Conservation (phyloP, 2,888 invertebrate genomes). For the Archaeoteleia sp. region DNA sequence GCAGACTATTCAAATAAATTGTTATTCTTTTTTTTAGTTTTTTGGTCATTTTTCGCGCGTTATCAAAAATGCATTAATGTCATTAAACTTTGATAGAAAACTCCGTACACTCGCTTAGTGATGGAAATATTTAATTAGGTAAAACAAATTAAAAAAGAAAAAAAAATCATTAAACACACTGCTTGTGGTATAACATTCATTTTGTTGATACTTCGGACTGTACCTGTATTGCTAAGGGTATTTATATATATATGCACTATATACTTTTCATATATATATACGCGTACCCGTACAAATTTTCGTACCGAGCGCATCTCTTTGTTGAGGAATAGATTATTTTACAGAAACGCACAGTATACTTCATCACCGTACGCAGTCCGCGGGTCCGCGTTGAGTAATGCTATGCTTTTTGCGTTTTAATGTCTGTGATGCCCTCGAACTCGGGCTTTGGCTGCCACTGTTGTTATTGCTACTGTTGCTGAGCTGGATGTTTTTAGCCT, state of each 20-base stretch:
- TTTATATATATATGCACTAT: conserved; percentile 33
- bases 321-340: conserved; percentile 30
- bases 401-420: conserved; percentile 71
- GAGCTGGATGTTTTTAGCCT: conserved; percentile 58
- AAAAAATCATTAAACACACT: conserved; percentile 36
- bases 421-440: conserved; percentile 62
- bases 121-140: too few species aligned
- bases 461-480: conserved; percentile 65
- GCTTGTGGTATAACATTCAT: too few species aligned
- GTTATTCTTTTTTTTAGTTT: conserved; percentile 11
- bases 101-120: too few species aligned
- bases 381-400: conserved; percentile 65
- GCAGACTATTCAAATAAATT: conserved; percentile 30
- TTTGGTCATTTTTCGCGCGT: not conserved
- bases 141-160: not conserved
- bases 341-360: conserved; percentile 55
- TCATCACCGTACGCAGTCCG: conserved; percentile 74
- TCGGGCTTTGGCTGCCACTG: conserved; percentile 67
- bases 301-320: too few species aligned
- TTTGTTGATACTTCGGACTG: conserved; percentile 50
- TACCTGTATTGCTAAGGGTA: conserved; percentile 57
- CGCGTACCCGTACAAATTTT: conserved; percentile 37
- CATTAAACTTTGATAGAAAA: conserved; percentile 20
- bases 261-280: conserved; percentile 36
- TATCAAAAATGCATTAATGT: conserved; percentile 5